Evolutionary conservation across 2,113 vertebrate genomes (phyloP).

Genomic region (Tretioscincus oriximinensis): DNA sequence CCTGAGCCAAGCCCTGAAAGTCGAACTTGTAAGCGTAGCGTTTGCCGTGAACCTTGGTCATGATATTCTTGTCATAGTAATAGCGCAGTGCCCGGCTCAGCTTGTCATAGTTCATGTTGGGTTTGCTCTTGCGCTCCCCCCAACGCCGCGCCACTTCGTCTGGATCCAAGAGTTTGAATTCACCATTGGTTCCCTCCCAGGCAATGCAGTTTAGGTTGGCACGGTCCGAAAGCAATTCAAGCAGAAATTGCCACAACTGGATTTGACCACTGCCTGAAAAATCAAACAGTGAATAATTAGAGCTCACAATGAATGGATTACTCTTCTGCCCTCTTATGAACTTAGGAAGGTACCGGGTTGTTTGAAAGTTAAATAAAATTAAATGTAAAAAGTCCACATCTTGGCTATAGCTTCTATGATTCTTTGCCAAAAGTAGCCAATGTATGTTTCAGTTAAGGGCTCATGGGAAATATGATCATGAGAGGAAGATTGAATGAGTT

Average conservation of each 20-base stretch:
- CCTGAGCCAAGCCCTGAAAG: conserved; percentile 94
- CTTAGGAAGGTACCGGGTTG: no score
- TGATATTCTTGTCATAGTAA: conserved; percentile 99
- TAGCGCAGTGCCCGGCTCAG: conserved; percentile 96
- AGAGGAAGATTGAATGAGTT: no score
- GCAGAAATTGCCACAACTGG: conserved; percentile 96
- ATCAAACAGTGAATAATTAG: conserved; percentile 13
- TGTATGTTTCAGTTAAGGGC: no score
- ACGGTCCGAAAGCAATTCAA: conserved; percentile 93
- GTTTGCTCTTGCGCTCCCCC: conserved; percentile 97
- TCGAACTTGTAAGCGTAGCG: conserved; percentile 98
- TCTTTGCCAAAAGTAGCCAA: background rate
- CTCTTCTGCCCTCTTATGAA: background rate
- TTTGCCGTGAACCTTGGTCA: conserved; percentile 98
- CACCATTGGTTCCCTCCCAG: conserved; percentile 95
- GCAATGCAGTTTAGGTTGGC: conserved; percentile 91
- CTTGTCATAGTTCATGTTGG: conserved; percentile 99
- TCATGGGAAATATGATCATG: no score
- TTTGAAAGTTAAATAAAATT: no score
- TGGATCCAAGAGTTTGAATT: conserved; percentile 96
- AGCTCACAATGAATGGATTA: background rate
- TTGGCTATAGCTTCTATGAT: background rate
- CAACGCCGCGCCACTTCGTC: conserved; percentile 96
- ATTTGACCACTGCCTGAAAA: conserved; percentile 94
- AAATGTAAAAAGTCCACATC: background rate